Conservation (phyloP, 2,113 vertebrate species). For the Catharus bicknelli region DNA sequence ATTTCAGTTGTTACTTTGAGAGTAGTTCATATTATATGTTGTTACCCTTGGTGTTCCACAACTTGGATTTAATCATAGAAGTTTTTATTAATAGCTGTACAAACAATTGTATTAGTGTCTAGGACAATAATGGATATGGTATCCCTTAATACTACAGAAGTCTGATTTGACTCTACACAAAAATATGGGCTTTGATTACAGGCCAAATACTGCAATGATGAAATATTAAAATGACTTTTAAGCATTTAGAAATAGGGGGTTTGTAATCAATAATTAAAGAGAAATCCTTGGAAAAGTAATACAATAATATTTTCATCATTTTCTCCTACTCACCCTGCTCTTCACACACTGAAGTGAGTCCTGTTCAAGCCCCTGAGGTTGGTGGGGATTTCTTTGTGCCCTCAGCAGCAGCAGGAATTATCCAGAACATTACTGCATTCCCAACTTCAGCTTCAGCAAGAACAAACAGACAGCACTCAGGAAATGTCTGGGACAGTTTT, state of each 20-base stretch:
- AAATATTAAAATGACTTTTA: not conserved
- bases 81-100: not conserved
- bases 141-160: not conserved
- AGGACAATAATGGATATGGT: too few relatives aligned
- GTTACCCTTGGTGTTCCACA: not conserved
- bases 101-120: not conserved
- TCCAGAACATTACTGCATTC: not conserved
- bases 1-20: rapidly evolving
- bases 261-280: not conserved
- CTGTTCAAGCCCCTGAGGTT: not conserved
- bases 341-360: not conserved
- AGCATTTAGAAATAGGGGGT: rapidly evolving
- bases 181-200: not conserved
- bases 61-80: not conserved
- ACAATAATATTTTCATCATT: not conserved
- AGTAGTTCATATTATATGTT: not conserved
- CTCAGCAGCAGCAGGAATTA: not conserved
- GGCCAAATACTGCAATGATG: too few relatives aligned
- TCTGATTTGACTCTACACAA: not conserved
- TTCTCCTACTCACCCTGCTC: not conserved
- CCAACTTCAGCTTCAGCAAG: not conserved
- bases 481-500: not conserved
- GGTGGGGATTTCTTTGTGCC: not conserved
- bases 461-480: not conserved
- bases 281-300: not conserved